Base-by-base conservation (phyloP, 2,113 vertebrate species). In the Platycercus adscitus region DNA sequence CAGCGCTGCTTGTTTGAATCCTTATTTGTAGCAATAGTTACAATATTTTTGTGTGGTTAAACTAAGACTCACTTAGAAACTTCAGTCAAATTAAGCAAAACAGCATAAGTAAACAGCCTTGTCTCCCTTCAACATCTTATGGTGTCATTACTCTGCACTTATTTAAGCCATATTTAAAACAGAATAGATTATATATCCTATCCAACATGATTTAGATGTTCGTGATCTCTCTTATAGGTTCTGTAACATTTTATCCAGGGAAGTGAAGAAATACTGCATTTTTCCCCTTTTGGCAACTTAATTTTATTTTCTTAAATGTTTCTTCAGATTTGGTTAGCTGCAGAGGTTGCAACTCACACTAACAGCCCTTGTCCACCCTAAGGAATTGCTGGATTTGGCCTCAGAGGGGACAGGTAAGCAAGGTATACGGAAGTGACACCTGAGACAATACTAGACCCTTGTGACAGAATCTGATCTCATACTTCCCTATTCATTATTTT, bases 401-500 rank as follows among this genome's bases (percentile, higher is more conserved):
- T 68, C 29, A 60, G 55, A 66, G 20, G 21, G 39, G 20, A 95
- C 13, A 63, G 43, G 29, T 43, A 43, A 75, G 35, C 1, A 3
- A 89, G n/a, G 33, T 85, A 85, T 17, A 81, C 47, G 29, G 84
- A 93, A 88, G 55, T 77, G 46, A 66, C 35, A 52, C 44, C 24
- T 73, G 33, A 73, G 44, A 58, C 63, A 52, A 85, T 44, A 55
- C 19, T 13, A 77, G 46, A 21, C 23, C 17, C 70, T 81, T 75
- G 76, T 78, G 60, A 86, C 37, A 64, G 46, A 86, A 77, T 86
- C 26, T 49, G 41, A 50, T 83, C 69, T 81, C 31, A 37, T 49
- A 92, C 37, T 90, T 93, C 76, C 76, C 25, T 68, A n/a, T 70
- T 83, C 72, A 55, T 86, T 88, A 63, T 53, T 95, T 94, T 93